Conservation (phyloP, 2,797 vertebrate genomes). For the Natrix natrix region DNA sequence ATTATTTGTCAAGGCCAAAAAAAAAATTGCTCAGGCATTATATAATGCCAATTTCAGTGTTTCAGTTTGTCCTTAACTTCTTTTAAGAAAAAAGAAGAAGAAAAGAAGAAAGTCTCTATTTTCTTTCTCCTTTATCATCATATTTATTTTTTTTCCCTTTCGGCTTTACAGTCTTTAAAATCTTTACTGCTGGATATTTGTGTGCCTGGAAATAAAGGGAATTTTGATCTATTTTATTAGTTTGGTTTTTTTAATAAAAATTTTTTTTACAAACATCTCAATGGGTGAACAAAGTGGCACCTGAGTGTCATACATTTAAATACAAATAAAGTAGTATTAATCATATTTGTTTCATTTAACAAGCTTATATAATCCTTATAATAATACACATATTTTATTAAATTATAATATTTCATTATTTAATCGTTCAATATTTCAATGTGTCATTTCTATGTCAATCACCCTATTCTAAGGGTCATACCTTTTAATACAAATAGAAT, state of each 20-base stretch:
- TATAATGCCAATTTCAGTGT: not conserved
- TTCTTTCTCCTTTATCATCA: not conserved
- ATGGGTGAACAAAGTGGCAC: no score
- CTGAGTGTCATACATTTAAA: no score
- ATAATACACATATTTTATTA: no score
- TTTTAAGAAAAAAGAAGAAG: not conserved
- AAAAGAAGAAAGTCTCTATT: not conserved
- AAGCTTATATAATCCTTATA: no score
- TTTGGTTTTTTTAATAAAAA: not conserved
- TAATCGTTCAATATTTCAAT: no score
- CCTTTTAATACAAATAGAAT: no score
- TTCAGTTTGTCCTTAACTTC: not conserved
- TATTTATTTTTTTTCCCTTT: not conserved
- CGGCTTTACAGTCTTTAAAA: not conserved
- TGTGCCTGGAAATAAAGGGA: not conserved
- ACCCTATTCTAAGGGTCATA: no score
- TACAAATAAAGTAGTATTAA: no score
- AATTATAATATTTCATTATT: no score
- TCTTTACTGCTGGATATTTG: not conserved
- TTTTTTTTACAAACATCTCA: no score
- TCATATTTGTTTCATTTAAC: no score
- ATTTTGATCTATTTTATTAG: not conserved
- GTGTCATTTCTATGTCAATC: no score
- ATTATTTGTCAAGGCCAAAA: slow-evolving; percentile 7
- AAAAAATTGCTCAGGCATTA: slow-evolving; percentile 11